Evolutionary conservation across 2,797 vertebrate species (phyloP).

Genomic region (Molossus alvarezi): DNA sequence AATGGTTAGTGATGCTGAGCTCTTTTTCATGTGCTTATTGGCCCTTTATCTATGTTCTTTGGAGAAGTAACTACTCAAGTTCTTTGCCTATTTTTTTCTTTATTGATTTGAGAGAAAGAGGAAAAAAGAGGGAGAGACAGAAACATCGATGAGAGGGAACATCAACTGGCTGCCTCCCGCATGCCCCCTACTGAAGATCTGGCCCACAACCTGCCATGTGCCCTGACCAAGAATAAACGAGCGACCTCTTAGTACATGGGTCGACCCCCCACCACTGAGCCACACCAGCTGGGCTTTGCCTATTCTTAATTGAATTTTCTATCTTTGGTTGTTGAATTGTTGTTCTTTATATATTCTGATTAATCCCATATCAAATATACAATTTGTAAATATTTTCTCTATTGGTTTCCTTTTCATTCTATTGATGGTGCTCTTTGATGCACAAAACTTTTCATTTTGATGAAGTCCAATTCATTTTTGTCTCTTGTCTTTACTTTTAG

Average conservation of each 20-base stretch:
- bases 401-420: background rate
- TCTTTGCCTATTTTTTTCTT: background rate
- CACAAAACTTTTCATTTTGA: background rate
- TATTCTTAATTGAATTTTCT: background rate
- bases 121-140: no score
- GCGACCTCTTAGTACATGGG: no score
- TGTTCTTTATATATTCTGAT: background rate
- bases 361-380: background rate
- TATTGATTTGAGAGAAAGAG: no score
- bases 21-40: background rate
- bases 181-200: no score
- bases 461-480: background rate
- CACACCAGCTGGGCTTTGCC: no score
- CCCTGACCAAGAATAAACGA: no score
- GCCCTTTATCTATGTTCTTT: background rate
- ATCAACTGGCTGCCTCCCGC: no score
- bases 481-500: background rate
- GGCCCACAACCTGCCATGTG: no score
- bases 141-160: no score
- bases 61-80: constrained; percentile 16
- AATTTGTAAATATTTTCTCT: background rate
- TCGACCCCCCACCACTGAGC: no score
- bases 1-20: background rate
- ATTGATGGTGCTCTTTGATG: background rate
- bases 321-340: background rate